A percentile compares a stretch with the other conserved stretches of the same genome.
phyloP scores from a whole-genome alignment of 2,888 invertebrate species.

The Stegana nigrithorax region DNA sequence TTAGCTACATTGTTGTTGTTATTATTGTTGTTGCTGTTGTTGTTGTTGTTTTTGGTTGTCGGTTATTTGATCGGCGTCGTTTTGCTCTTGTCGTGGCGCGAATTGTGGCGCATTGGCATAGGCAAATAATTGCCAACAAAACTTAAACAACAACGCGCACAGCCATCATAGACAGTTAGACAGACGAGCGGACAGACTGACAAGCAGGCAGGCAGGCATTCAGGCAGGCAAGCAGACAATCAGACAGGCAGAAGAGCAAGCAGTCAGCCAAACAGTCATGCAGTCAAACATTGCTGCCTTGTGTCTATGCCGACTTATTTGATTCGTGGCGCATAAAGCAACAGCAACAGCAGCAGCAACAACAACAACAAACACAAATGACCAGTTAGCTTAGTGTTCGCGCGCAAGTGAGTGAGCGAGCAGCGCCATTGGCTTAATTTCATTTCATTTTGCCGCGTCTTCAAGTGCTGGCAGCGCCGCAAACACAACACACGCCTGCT shows the following conservation, averaged over 20 bases:
- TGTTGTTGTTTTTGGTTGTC: conserved; percentile 2
- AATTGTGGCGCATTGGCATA: conserved; percentile 54
- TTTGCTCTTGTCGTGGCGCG: conserved; percentile 21
- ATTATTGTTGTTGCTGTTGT: background rate
- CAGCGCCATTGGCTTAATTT: no score
- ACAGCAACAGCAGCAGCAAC: conserved; percentile 18
- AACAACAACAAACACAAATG: conserved; percentile 14
- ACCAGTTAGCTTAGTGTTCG: no score
- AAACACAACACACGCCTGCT: conserved; percentile 26
- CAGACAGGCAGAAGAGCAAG: no score
- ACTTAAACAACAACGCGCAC: conserved; percentile 32
- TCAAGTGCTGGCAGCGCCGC: no score
- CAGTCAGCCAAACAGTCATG: no score
- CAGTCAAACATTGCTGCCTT: no score
- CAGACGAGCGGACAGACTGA: no score
- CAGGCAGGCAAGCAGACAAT: no score
- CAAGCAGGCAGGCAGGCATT: no score
- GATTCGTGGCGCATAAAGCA: conserved; percentile 1
- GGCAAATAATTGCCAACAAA: conserved; percentile 58
- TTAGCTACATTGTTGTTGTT: background rate
- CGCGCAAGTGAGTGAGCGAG: no score
- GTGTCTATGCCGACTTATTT: no score
- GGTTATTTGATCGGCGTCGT: background rate
- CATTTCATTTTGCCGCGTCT: no score
- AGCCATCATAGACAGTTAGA: conserved; percentile 19